Conservation (phyloP, 2,888 invertebrate genomes). For the Phania funesta region DNA sequence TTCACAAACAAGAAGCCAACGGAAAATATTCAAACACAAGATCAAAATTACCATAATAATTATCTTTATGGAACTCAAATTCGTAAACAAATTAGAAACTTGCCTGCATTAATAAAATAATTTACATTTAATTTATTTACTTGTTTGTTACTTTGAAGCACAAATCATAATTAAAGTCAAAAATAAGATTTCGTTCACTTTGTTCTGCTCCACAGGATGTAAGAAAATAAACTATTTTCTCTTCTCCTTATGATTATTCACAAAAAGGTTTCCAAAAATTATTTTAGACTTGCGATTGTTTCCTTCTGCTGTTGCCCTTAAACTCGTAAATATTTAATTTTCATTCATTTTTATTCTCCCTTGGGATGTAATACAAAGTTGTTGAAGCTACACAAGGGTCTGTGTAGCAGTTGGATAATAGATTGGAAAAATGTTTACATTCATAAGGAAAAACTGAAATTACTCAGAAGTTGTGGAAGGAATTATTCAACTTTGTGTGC, state of each 20-base stretch:
- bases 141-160: neutral
- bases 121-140: neutral
- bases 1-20: neutral
- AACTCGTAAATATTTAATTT: neutral
- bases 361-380: neutral
- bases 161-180: neutral
- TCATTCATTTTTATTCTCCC: neutral
- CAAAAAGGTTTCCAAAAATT: too few species aligned
- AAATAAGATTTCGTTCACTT: neutral
- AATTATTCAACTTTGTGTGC: too few species aligned
- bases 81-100: constrained; percentile 13
- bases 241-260: neutral
- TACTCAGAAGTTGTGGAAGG: too few species aligned
- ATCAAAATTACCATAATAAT: constrained; percentile 36
- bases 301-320: neutral
- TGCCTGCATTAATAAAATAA: neutral
- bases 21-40: neutral
- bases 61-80: neutral
- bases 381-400: neutral
- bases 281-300: too few species aligned
- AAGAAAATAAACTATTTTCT: neutral
- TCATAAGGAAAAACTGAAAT: too few species aligned
- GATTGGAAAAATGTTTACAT: neutral
- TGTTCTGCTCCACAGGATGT: neutral
- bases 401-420: neutral